Base-by-base conservation (phyloP, 2,113 vertebrate species). In the Perca fluviatilis region DNA sequence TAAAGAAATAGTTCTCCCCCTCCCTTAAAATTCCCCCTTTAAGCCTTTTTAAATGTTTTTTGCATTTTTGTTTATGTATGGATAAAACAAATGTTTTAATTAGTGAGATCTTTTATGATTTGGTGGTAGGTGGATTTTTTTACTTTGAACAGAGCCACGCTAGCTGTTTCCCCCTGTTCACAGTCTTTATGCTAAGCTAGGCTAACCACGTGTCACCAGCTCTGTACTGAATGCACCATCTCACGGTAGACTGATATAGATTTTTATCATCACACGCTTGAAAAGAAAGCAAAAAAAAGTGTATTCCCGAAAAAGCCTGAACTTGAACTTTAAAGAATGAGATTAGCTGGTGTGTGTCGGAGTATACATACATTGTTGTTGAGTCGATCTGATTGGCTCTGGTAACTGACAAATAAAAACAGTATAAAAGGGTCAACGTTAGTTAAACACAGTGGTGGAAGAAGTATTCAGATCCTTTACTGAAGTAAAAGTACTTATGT, bases 331-430 rank as follows among this genome's bases (percentile, higher is more conserved):
- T 33, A 33, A 33, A 5, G 30, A 33, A 33, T 33, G 30, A 33
- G 30, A 33, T 33, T 33, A 33, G 30, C 30, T 33, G 30, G 36
- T 40, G 36, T 12, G 25, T 21, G 19, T 43, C 0, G 1, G 4
- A 10, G 23, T 67, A 33, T 60, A 84, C 89, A 0, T 85, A 92
- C 91, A 1, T 4, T 54, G 58, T 12, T 47, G 56, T 3, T 61
- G 82, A 60, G 19, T 57, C n/a, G 1, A 77, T 85, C 67, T 68
- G 74, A 64, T 86, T 84, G 57, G 56, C 7, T 81, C 70, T 88
- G 74, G 82, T 92, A 57, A 93, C 91, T 92, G 90, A 56, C 86
- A 86, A 62, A 74, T 9, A 67, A 43, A 75, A 27, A 50, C 5
- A 1, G 33, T 6, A 33, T 21, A 63, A 65, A 46, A 1, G 4